phyloP scores from a whole-genome alignment of 2,797 vertebrate species.

The Gambelia wislizenii region DNA sequence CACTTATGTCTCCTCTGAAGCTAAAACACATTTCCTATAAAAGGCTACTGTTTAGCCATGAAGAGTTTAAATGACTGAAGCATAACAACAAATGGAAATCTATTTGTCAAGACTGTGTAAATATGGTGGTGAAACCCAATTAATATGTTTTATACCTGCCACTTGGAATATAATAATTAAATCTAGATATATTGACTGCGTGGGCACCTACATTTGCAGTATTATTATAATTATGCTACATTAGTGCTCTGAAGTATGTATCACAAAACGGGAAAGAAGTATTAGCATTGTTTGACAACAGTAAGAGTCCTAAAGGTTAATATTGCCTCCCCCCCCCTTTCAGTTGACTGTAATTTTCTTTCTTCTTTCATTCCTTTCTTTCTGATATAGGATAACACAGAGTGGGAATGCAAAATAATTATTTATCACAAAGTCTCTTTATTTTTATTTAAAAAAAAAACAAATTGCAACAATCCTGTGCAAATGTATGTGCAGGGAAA shows the following conservation, averaged over 20 bases:
- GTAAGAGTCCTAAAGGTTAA: conserved; percentile 42
- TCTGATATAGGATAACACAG: conserved; percentile 10
- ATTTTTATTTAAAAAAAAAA: neutral
- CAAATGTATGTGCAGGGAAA: neutral
- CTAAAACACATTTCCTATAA: conserved; percentile 26
- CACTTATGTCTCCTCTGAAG: conserved; percentile 10
- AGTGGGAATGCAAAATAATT: neutral
- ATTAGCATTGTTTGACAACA: conserved; percentile 44
- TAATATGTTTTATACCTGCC: conserved; percentile 44
- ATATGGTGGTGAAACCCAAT: conserved; percentile 52
- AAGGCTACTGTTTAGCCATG: conserved; percentile 6
- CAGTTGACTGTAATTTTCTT: conserved; percentile 24
- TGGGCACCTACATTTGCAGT: conserved; percentile 51
- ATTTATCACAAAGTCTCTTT: neutral
- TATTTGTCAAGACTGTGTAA: conserved; percentile 26
- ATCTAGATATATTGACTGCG: conserved; percentile 47
- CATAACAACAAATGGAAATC: conserved; percentile 13
- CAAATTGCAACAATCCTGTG: neutral
- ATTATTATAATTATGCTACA: conserved; percentile 53
- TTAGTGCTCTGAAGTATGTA: conserved; percentile 35
- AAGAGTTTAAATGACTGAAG: conserved; percentile 34
- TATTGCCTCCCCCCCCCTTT: conserved; percentile 8
- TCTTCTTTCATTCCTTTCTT: conserved; percentile 34
- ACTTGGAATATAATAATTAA: conserved; percentile 54
- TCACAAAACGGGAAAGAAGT: conserved; percentile 16